Evolutionary conservation across 2,113 vertebrate species (phyloP).

Genomic region (Scytalopus superciliaris): DNA sequence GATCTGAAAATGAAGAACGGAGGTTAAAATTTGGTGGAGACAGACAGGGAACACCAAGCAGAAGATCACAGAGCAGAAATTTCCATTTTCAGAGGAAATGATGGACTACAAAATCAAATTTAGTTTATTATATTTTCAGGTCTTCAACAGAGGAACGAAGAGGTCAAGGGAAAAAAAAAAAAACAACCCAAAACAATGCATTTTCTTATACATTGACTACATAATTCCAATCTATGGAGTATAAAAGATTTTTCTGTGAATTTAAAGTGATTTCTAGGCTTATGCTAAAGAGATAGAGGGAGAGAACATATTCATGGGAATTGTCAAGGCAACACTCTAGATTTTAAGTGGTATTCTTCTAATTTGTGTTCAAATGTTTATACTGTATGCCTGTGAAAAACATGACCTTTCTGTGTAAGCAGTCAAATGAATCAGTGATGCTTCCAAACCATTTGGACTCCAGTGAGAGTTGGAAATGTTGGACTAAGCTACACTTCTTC

Average conservation of each 20-base stretch:
- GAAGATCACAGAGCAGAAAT: neutral
- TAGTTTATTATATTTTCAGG: neutral
- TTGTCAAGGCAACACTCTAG: neutral
- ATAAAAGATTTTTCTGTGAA: neutral
- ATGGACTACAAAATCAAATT: neutral
- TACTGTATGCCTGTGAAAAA: neutral
- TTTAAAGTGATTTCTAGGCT: neutral
- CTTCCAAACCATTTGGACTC: neutral
- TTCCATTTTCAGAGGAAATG: neutral
- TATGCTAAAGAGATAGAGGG: neutral
- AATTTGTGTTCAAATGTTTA: neutral
- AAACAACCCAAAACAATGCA: no score
- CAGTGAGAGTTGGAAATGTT: neutral
- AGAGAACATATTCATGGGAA: neutral
- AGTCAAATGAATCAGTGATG: neutral
- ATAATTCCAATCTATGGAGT: neutral
- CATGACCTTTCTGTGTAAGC: neutral
- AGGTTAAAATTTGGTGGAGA: neutral
- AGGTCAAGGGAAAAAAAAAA: neutral
- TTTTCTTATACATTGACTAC: neutral
- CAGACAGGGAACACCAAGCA: neutral
- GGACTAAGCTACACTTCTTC: neutral
- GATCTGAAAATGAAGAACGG: neutral
- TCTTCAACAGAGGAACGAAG: neutral
- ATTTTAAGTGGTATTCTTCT: neutral